A percentile compares a stretch with the other conserved stretches of the same genome.
phyloP scores from a whole-genome alignment of 2,797 vertebrate genomes.

The Cichlasoma orientale region DNA sequence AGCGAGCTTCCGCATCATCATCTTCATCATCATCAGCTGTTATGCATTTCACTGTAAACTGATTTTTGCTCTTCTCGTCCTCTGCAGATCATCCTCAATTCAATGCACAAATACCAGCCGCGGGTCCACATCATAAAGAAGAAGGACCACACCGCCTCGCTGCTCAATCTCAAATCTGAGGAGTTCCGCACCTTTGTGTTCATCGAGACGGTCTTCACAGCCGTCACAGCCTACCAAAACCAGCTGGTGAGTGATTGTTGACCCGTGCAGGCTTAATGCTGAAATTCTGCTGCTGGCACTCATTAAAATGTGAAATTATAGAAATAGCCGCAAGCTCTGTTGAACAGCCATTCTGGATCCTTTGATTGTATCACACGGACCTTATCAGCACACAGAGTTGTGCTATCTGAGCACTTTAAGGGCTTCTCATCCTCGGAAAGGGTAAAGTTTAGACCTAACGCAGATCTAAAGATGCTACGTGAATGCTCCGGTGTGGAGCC shows the following conservation, averaged over 20 bases:
- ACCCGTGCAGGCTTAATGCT: background rate
- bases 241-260: slow-evolving; percentile 88
- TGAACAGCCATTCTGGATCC: background rate
- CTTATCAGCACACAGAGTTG: background rate
- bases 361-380: background rate
- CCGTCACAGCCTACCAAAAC: slow-evolving; percentile 98
- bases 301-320: background rate
- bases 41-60: background rate
- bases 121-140: slow-evolving; percentile 99
- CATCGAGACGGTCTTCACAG: slow-evolving; percentile 96
- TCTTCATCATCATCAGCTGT: background rate
- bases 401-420: background rate
- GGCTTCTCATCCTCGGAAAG: background rate
- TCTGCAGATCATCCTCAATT: slow-evolving; percentile 95
- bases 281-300: background rate
- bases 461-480: background rate
- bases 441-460: background rate
- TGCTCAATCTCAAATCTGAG: slow-evolving; percentile 97
- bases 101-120: slow-evolving; percentile 99
- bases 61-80: background rate
- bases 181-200: slow-evolving; percentile 98
- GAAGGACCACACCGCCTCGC: slow-evolving; percentile 96
- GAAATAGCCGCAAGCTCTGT: background rate
- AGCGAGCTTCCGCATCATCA: background rate
- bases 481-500: background rate